Conservation (phyloP, 2,797 vertebrate genomes). For the Pogoniulus pusillus region DNA sequence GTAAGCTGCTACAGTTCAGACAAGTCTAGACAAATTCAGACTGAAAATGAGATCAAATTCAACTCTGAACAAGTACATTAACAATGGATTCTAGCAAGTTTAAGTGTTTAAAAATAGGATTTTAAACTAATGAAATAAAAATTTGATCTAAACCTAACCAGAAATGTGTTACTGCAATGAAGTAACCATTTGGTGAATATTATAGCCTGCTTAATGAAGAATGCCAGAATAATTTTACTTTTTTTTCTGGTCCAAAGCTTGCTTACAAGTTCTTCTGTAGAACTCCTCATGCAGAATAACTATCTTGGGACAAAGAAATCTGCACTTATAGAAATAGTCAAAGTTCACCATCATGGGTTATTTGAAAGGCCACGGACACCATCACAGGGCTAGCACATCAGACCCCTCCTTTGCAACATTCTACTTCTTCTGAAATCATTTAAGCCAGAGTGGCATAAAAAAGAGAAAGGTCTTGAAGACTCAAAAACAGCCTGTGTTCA, state of each 20-base stretch:
- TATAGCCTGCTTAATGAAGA: neutral
- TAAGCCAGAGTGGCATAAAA: neutral
- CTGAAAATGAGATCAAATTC: constrained; percentile 22
- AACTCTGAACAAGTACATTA: constrained; percentile 8
- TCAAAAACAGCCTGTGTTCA: neutral
- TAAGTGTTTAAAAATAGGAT: neutral
- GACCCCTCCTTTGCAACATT: neutral
- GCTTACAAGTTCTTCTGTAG: neutral
- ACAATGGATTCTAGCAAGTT: neutral
- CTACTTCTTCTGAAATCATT: neutral
- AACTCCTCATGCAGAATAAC: neutral
- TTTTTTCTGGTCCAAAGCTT: neutral
- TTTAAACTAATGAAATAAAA: constrained; percentile 15
- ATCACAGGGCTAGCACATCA: neutral
- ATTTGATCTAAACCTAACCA: neutral
- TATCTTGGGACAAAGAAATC: neutral
- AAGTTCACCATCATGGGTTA: neutral
- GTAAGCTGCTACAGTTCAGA: neutral
- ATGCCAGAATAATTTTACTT: neutral
- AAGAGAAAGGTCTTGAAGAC: neutral
- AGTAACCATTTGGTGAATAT: neutral
- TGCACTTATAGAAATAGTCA: neutral
- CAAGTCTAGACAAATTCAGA: constrained; percentile 8
- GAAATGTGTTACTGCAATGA: neutral
- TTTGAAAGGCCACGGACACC: neutral